These are phyloP conservation scores for Drosophila rubida DNA, from an alignment of 2,888 invertebrate species.

Conservation along the genomic window DNA sequence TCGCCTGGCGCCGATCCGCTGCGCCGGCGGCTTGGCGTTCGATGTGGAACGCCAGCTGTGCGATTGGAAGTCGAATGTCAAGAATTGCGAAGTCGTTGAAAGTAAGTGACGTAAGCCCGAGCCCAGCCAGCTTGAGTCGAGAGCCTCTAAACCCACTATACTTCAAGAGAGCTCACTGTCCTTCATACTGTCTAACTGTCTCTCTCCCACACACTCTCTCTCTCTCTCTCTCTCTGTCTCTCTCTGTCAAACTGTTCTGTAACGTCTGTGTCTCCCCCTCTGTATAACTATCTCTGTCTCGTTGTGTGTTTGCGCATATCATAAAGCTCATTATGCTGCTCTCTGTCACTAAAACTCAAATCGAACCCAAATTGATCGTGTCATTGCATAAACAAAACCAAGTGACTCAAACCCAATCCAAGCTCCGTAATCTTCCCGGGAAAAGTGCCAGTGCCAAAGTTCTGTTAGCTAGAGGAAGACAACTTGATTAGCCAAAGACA, in stretches of 20 bases:
- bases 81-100: constrained; percentile 96
- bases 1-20: constrained; percentile 94
- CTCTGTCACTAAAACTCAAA: constrained; percentile 56
- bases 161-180: constrained; percentile 39
- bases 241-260: constrained; percentile 6
- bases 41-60: constrained; percentile 97
- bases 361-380: constrained; percentile 38
- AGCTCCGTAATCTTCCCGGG: constrained; percentile 19
- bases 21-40: constrained; percentile 96
- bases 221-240: constrained; percentile 37
- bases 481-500: constrained; percentile 14
- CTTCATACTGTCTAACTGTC: constrained; percentile 48
- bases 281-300: constrained; percentile 43
- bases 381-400: constrained; percentile 63
- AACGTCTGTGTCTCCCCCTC: constrained; percentile 16
- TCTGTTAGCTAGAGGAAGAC: constrained; percentile 57
- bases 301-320: constrained; percentile 50
- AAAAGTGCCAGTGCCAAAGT: constrained; percentile 58
- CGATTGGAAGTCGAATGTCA: constrained; percentile 98
- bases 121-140: constrained; percentile 46
- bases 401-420: constrained; percentile 32
- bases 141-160: constrained; percentile 27
- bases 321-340: constrained; percentile 42
- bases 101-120: constrained; percentile 89
- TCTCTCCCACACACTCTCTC: constrained; percentile 48